Evolutionary conservation across 2,113 vertebrate species (phyloP), one percentile per base, ranked within the genome.

Genomic region (Pituophis catenifer): DNA sequence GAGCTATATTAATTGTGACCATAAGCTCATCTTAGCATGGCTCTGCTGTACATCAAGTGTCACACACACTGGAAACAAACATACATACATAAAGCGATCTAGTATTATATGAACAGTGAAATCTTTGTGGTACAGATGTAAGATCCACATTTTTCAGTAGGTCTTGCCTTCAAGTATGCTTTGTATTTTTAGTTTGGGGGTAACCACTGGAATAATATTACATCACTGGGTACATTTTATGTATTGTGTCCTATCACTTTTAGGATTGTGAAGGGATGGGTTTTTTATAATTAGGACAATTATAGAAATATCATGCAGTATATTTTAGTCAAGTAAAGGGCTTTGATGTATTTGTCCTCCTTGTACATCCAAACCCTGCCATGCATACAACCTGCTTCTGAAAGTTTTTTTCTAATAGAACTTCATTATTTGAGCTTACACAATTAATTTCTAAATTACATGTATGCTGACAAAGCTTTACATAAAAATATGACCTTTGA

Each of bases 401-500:
- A 91, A 59, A 89, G 3, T 53, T 92, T 89, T 89, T 57, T 54
- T 48, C 44, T 57, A 57, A 81, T 57, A 38, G 87, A 81, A 81
- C 33, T 62, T 50, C 62, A 70, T 75, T 89, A 92, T 89, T 81
- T 55, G 17, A 88, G 75, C 38, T 89, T 91, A 65, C 19, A 59
- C 10, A 4, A 48, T 13, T 57, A 52, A 26, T 81, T 19, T 48
- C 19, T 55, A 93, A 29, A 86, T 1, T 58, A 85, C 57, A 89
- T 29, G 48, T 86, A 92, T 44, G 52, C 89, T 86, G 52, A 88
- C 92, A 58, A 91, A 95, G 57, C 13, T 86, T 94, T 96, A 94
- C 94, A 91, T 96, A 94, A 4, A 57, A 89, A 94, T 62, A 52
- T 95, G 93, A 94, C 92, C 93, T 96, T 88, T n/a, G 95, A 96